Conservation (phyloP, 2,113 vertebrate species). For the Sylvia atricapilla region DNA sequence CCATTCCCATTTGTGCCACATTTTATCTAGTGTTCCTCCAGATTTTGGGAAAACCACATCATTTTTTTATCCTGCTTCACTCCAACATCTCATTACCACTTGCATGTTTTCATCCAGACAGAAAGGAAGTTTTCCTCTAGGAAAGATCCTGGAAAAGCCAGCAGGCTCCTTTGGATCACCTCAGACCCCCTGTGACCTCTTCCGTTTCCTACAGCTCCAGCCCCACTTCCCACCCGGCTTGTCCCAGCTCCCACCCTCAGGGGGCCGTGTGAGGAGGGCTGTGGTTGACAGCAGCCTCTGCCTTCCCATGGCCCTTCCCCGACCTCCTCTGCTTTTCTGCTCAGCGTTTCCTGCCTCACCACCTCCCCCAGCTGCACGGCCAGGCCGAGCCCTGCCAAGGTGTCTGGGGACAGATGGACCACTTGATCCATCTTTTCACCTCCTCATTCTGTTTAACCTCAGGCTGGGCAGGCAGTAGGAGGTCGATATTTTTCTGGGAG, state of each 20-base stretch:
- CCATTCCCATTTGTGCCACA: rapidly evolving
- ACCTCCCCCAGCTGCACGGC: background rate
- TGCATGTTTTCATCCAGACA: background rate
- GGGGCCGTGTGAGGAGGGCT: rapidly evolving
- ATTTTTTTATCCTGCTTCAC: background rate
- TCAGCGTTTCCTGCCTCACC: background rate
- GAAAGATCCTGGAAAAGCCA: background rate
- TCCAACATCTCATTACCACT: background rate
- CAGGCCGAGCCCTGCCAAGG: too few species aligned
- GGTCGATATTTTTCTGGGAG: background rate
- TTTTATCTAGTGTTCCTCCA: background rate
- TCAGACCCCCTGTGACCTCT: rapidly evolving
- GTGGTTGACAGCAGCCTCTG: background rate
- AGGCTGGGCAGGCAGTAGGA: background rate
- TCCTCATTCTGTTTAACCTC: background rate
- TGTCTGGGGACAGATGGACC: background rate
- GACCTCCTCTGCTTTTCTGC: background rate
- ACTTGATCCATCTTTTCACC: background rate
- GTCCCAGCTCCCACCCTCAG: background rate
- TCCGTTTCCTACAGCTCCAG: background rate
- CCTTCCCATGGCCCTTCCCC: slow-evolving; percentile 39
- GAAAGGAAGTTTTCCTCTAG: background rate
- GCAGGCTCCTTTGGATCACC: background rate
- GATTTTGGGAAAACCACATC: background rate
- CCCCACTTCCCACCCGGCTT: background rate